Evolutionary conservation across 2,888 invertebrate species (phyloP).

Genomic region (Nomada fucata): DNA sequence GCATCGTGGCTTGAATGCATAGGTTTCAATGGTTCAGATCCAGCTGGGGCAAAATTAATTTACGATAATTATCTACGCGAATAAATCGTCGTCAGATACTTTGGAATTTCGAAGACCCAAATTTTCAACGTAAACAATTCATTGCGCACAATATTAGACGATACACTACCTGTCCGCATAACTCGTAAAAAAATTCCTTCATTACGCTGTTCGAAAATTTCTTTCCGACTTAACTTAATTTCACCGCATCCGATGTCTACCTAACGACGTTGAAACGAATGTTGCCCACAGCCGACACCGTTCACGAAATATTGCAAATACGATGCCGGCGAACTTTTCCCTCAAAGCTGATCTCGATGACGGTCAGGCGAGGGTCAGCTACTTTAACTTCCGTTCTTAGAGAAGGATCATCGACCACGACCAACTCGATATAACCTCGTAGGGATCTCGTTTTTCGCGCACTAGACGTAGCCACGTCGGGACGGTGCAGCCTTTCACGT

Average conservation of each 20-base stretch:
- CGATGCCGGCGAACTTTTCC: constrained; percentile 45
- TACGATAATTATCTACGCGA: too few relatives aligned
- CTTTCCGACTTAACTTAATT: neutral
- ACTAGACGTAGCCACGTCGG: neutral
- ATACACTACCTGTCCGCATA: neutral
- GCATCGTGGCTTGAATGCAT: too few relatives aligned
- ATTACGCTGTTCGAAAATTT: neutral
- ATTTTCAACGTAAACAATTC: too few relatives aligned
- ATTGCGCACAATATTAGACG: too few relatives aligned
- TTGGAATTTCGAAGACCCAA: too few relatives aligned
- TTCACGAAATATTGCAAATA: constrained; percentile 22
- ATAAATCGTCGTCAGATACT: too few relatives aligned
- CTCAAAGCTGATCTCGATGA: constrained; percentile 40
- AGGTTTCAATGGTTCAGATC: too few relatives aligned
- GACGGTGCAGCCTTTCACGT: constrained; percentile 38
- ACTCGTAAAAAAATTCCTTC: constrained; percentile 1
- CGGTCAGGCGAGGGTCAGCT: constrained; percentile 28
- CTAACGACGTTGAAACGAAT: constrained; percentile 15
- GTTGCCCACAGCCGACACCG: neutral
- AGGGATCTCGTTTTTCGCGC: constrained; percentile 31
- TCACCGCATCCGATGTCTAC: neutral
- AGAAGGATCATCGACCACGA: constrained; percentile 20
- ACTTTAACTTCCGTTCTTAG: constrained; percentile 49
- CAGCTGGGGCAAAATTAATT: too few relatives aligned
- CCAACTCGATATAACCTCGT: constrained; percentile 38